These are phyloP conservation scores for Meloidogyne exigua DNA, from an alignment of 1,140 invertebrate species.

Conservation along the genomic window DNA sequence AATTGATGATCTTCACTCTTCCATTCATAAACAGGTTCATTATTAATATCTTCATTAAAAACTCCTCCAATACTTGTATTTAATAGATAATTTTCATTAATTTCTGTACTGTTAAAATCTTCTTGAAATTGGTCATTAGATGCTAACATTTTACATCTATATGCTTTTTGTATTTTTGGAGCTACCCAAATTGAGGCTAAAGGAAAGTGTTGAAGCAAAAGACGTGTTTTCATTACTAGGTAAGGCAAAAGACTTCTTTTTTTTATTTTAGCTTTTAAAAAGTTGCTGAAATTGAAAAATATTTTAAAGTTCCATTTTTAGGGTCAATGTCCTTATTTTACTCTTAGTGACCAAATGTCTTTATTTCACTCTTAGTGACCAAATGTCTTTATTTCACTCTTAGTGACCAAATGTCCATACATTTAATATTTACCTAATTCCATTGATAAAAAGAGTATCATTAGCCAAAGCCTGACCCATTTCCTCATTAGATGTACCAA, in stretches of 20 bases:
- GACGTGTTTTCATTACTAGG: slow-evolving; percentile 59
- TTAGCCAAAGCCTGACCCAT: slow-evolving; percentile 54
- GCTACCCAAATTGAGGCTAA: slow-evolving; percentile 56
- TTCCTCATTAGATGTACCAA: slow-evolving; percentile 9
- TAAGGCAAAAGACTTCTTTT: slow-evolving; percentile 52
- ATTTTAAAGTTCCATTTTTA: background rate
- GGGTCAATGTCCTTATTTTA: too few species aligned
- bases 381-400: background rate
- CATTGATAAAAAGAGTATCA: slow-evolving; percentile 59
- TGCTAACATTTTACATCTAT: slow-evolving; percentile 44
- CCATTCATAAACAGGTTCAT: slow-evolving; percentile 3
- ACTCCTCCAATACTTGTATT: background rate
- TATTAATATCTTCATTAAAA: slow-evolving; percentile 1
- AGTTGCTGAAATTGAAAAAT: slow-evolving; percentile 5
- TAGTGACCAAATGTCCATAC: too few species aligned
- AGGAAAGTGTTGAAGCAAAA: slow-evolving; percentile 61
- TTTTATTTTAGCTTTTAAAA: slow-evolving; percentile 9
- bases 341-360: background rate
- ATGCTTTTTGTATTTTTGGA: slow-evolving; percentile 33
- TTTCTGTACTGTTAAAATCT: slow-evolving; percentile 5
- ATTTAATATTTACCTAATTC: slow-evolving; percentile 29
- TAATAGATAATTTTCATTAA: background rate
- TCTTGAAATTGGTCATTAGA: slow-evolving; percentile 40
- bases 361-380: background rate
- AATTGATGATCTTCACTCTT: slow-evolving; percentile 13